Evolutionary conservation across 1,140 invertebrate species (phyloP), one percentile per base, ranked within the genome.

Genomic region (Habropoda laboriosa): DNA sequence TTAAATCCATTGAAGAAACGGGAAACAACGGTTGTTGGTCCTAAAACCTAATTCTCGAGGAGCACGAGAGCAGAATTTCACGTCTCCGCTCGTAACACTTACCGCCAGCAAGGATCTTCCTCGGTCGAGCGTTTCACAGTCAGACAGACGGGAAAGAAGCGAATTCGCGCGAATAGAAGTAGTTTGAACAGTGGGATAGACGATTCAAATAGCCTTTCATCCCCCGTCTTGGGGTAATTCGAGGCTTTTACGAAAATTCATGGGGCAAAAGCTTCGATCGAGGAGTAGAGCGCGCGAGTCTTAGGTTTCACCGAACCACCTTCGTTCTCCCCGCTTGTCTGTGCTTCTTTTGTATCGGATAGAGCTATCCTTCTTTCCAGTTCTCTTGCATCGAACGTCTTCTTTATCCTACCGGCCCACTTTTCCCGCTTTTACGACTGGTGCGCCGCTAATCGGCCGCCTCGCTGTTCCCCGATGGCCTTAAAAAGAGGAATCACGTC

Each of bases 211-310:
- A 24, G 75, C 35, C 67, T 49, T 68, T 60, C 55, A 53, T 74
- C 64, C 42, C n/a, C 12, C 32, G 66, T 71, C 75, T 78, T 38
- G 53, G 30, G 35, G 64, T 24, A 40, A 60, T 58, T 45, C 53
- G 42, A 49, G 66, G 55, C 67, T 78, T 60, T 71, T 10, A 71
- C 66, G 55, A 60, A 78, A 78, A 78, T 78, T 71, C 67, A 71
- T 35, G 55, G 55, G 16, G 63, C 45, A 35, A 71, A 71, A 32
- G 66, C 32, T 27, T 49, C 55, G 75, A 60, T 58, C 42, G 13
- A 10, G 6, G 5, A 24, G 12, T n/a, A n/a, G n/a, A n/a, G n/a
- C n/a, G n/a, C 55, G 18, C 13, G 8, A 40, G 55, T 32, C 53
- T 78, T 13, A 32, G 42, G 27, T 78, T 78, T 27, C 67, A 40